Evolutionary conservation across 2,797 vertebrate species (phyloP).

Genomic region (Salmo trutta): DNA sequence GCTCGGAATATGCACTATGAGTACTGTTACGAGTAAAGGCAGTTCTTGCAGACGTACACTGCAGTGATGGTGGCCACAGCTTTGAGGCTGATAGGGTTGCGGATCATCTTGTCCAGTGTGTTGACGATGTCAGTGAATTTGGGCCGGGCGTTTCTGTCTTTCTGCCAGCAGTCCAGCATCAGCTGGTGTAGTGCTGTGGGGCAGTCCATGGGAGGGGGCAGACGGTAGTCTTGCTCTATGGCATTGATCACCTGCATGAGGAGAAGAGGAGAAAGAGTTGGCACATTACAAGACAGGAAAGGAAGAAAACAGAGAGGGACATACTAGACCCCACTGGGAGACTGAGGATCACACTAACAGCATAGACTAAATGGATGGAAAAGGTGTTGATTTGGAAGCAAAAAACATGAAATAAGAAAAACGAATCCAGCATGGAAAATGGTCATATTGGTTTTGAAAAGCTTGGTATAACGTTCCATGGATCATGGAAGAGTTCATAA

Average conservation of each 20-base stretch:
- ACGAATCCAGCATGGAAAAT: background rate
- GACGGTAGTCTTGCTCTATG: slow-evolving; percentile 93
- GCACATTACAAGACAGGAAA: background rate
- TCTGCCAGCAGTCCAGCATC: slow-evolving; percentile 98
- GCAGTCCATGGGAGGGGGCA: slow-evolving; percentile 95
- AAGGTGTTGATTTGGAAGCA: background rate
- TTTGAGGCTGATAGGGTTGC: slow-evolving; percentile 94
- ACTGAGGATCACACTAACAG: too few relatives aligned
- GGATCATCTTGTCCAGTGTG: slow-evolving; percentile 96
- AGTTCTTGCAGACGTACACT: slow-evolving; percentile 76
- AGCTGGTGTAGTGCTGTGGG: slow-evolving; percentile 90
- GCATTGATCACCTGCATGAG: slow-evolving; percentile 88
- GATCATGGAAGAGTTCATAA: background rate
- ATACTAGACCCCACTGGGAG: too few relatives aligned
- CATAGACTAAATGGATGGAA: background rate
- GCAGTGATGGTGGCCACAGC: slow-evolving; percentile 88
- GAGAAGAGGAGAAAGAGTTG: background rate
- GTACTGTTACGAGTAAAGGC: background rate
- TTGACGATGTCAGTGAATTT: slow-evolving; percentile 93
- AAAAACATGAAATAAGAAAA: background rate
- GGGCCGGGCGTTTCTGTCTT: slow-evolving; percentile 91
- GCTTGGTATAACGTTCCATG: background rate
- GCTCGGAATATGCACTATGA: background rate
- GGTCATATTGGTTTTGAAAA: background rate
- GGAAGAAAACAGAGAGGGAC: background rate